Conservation (phyloP, 2,797 vertebrate species). For the Petrocephalus sullivani region DNA sequence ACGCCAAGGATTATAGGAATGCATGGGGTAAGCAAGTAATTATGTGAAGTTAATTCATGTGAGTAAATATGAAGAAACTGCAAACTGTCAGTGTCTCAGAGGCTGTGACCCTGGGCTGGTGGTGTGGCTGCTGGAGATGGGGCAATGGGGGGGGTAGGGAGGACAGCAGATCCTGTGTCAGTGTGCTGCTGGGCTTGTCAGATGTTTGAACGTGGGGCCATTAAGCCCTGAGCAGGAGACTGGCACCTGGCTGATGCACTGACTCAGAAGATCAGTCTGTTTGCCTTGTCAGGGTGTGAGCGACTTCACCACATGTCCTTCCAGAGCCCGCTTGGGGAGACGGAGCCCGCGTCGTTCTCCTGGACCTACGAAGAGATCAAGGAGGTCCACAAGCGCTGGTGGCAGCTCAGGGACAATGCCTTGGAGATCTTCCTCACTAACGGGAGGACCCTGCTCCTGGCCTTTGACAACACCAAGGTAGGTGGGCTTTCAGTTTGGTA, state of each 20-base stretch:
- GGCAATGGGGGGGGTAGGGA: not conserved
- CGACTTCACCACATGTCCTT: not conserved
- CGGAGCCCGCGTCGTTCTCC: conserved; percentile 92
- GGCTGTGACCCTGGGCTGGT: not conserved
- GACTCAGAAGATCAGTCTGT: not conserved
- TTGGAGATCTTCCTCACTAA: conserved; percentile 97
- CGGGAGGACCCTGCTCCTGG: conserved; percentile 85
- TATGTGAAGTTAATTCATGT: not conserved
- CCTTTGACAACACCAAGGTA: conserved; percentile 92
- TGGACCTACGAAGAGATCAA: conserved; percentile 99
- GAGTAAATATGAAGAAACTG: not conserved
- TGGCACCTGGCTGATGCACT: not conserved
- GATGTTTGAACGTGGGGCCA: not conserved
- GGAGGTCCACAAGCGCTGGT: conserved; percentile 97
- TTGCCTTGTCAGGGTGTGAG: not conserved
- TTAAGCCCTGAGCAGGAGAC: not conserved
- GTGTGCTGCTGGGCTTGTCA: not conserved
- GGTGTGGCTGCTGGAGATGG: not conserved
- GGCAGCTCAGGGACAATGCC: conserved; percentile 94
- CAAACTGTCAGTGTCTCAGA: not conserved
- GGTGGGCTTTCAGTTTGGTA: conserved; percentile 13
- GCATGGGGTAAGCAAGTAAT: not conserved
- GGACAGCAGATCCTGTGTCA: not conserved
- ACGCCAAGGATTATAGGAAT: not conserved
- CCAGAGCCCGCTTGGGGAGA: conserved; percentile 69